Evolutionary conservation across 2,797 vertebrate species (phyloP), one percentile per base, ranked within the genome.

Genomic region (Siniperca scherzeri): DNA sequence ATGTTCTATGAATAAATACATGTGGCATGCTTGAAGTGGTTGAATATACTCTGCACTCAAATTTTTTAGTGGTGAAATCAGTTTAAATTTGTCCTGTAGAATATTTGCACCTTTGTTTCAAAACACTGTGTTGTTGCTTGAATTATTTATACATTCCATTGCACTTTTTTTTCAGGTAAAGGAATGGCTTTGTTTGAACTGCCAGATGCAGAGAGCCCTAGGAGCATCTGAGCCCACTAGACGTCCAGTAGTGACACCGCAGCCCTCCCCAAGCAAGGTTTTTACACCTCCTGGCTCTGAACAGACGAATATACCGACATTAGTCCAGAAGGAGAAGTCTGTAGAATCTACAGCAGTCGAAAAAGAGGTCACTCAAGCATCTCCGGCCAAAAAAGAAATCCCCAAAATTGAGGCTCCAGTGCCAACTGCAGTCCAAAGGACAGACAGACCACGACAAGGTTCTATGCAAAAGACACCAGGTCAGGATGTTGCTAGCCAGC

Each of bases 141-240:
- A 64, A 3, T 60, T 5, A 62, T 60, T 5, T 36, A 13, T 70
- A 72, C 1, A 30, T 74, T 56, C 19, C 7, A 33, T 72, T 78
- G 0, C 11, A 16, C 19, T 81, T 80, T 66, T 27, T 25, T 90
- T 85, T 71, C 91, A 99, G 98, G 92, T 97, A 78, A 96, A 95
- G 44, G 97, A 99, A 91, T 99, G 98, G 99, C 97, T 99, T 78
- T 99, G 98, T 94, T 96, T 99, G 80, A 99, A 97, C 91, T 99
- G 99, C 87, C 99, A 99, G 94, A 97, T 98, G 96, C 96, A 97
- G 72, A 96, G 97, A 95, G 96, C 97, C 0, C 89, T 97, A 46
- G 95, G 78, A 76, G 94, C 71, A 70, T 94, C 96, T 76, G 96
- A 97, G 66, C 73, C 95, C 30, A 87, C 89, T 74, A 89, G 86